These are phyloP conservation scores for Ficedula albicollis DNA, from an alignment of 2,797 vertebrate genomes.

Conservation along the genomic window DNA sequence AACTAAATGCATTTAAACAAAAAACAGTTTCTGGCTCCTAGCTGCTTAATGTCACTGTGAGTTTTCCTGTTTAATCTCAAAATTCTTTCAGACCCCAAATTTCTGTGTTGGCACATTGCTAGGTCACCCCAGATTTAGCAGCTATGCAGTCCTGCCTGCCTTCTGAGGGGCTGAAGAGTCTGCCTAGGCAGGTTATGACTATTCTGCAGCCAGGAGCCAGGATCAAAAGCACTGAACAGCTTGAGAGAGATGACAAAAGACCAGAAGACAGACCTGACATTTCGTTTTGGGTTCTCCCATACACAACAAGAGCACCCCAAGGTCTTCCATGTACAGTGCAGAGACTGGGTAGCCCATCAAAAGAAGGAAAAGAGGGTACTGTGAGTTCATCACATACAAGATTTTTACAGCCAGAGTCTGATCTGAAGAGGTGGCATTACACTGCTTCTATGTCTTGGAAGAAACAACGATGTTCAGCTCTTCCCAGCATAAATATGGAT, in stretches of 20 bases:
- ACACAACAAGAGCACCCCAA: neutral
- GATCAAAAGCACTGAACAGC: neutral
- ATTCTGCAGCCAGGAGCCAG: neutral
- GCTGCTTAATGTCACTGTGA: neutral
- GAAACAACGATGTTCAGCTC: neutral
- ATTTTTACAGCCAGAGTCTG: neutral
- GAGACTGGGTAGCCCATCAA: rapidly evolving
- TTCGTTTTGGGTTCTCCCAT: neutral
- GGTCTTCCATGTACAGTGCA: rapidly evolving
- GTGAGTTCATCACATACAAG: neutral
- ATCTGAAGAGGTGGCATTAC: neutral
- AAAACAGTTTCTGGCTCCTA: neutral
- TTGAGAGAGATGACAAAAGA: neutral
- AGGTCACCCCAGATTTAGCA: neutral
- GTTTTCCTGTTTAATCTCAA: neutral
- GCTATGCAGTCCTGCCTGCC: neutral
- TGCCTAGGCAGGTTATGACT: neutral
- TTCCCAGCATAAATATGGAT: neutral
- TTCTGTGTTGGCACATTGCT: neutral
- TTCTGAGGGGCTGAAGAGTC: neutral
- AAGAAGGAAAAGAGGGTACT: neutral
- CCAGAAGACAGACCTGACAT: neutral
- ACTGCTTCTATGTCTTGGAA: neutral
- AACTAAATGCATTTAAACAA: neutral
- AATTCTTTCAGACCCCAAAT: neutral